These are phyloP conservation scores for Orthochromis indermauri DNA, from an alignment of 2,113 vertebrate species.

Conservation along the genomic window DNA sequence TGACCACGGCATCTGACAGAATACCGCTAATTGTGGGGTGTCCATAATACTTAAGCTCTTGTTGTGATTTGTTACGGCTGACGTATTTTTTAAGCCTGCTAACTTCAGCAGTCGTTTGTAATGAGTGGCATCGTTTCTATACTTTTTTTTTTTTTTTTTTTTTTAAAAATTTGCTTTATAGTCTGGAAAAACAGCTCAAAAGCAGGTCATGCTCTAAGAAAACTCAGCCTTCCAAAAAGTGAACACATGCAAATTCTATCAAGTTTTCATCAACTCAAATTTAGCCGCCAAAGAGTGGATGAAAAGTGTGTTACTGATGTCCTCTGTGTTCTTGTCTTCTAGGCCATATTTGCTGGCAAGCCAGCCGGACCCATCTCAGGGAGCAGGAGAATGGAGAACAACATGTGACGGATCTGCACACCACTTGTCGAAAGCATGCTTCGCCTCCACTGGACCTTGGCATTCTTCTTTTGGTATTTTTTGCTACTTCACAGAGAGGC, in stretches of 20 bases:
- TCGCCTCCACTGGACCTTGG: constrained; percentile 42
- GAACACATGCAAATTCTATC: constrained; percentile 1
- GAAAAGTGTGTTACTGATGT: constrained; percentile 38
- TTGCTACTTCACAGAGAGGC: constrained; percentile 30
- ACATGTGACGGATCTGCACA: constrained; percentile 56
- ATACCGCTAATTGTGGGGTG: constrained; percentile 41
- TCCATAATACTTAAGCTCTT: background rate
- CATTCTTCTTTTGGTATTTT: constrained; percentile 53
- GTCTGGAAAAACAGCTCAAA: constrained; percentile 1
- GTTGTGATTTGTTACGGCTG: constrained; percentile 25
- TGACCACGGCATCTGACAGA: constrained; percentile 29
- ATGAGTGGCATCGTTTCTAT: constrained; percentile 2
- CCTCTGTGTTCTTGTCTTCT: constrained; percentile 46
- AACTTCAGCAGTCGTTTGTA: constrained; percentile 9
- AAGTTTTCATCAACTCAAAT: background rate
- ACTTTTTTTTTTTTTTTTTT: background rate
- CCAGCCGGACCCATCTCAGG: constrained; percentile 10
- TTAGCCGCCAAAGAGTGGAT: background rate
- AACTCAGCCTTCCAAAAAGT: background rate
- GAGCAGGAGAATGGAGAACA: constrained; percentile 47
- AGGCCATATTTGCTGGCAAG: constrained; percentile 35
- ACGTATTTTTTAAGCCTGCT: constrained; percentile 4
- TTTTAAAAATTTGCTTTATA: background rate
- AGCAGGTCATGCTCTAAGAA: constrained; percentile 2
- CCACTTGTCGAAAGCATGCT: constrained; percentile 64